Evolutionary conservation across 2,113 vertebrate species (phyloP), one percentile per base, ranked within the genome.

Genomic region (Protomyctophum bolini): DNA sequence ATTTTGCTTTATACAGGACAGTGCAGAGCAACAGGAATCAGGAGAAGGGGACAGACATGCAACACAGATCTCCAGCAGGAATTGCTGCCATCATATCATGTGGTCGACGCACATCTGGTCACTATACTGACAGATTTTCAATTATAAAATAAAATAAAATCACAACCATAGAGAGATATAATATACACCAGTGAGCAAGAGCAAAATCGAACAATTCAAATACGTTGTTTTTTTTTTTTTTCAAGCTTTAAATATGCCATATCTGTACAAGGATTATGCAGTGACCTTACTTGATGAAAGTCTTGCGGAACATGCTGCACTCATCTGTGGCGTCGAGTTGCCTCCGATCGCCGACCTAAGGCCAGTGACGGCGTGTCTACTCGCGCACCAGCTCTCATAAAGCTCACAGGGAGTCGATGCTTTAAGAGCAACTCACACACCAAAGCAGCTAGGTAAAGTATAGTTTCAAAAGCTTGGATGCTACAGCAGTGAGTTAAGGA

Each of bases 401-500:
- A 64, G 49, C 71, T 57, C 29, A 3, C 9, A 49, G 52, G 59
- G 74, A 70, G 82, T 66, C 69, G 6, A 60, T 11, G 81, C 73
- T 55, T 21, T 28, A 79, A 66, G 71, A 79, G 85, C 77, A 75
- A 86, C 81, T 59, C 84, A 58, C 75, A 88, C 73, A 49, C 21
- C 77, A 50, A 58, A 80, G 82, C 71, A 47, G 77, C 69, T 7
- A 74, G 67, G 79, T 69, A 82, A 73, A 55, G 66, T 57, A 73
- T 73, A 73, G 58, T 70, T 72, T 47, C 60, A 77, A 72, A 87
- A 71, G 87, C 82, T 65, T 79, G 54, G 74, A 86, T 80, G 84
- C 70, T 63, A 80, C 70, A 63, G 79, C 76, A 28, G 76, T 68
- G 81, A 84, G 80, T 84, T 63, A 46, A 77, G 91, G 89, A 90